These are phyloP conservation scores for Corythoichthys haematopterus DNA, from an alignment of 2,113 vertebrate species.

Conservation along the genomic window DNA sequence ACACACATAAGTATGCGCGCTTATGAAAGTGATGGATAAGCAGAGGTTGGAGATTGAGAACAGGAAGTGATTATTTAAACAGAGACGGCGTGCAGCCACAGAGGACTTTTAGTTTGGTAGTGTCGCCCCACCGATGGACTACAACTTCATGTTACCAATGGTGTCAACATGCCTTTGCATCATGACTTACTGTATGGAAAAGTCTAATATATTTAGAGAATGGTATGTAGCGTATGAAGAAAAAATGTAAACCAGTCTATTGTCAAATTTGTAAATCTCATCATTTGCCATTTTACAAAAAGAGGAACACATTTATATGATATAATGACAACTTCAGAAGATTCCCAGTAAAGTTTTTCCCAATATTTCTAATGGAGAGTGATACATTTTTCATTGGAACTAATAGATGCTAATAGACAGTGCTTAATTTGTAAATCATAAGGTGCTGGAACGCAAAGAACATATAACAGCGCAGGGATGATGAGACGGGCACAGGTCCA, in stretches of 20 bases:
- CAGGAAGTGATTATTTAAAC: slow-evolving; percentile 75
- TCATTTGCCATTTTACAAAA: too few species aligned
- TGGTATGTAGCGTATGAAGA: too few species aligned
- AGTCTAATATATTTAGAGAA: neutral
- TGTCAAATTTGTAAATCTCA: too few species aligned
- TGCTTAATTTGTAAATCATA: too few species aligned
- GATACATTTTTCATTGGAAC: neutral
- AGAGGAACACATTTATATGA: too few species aligned
- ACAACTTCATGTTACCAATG: slow-evolving; percentile 1
- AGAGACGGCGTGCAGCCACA: slow-evolving; percentile 51
- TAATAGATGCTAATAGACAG: neutral
- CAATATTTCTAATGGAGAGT: too few species aligned
- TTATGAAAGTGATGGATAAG: slow-evolving; percentile 64
- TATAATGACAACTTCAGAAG: too few species aligned
- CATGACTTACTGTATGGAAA: neutral
- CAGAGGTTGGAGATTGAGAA: slow-evolving; percentile 60
- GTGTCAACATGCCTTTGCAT: neutral
- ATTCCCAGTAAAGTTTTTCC: too few species aligned
- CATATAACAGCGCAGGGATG: too few species aligned
- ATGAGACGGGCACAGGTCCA: too few species aligned
- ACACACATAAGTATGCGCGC: slow-evolving; percentile 13
- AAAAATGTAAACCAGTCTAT: too few species aligned
- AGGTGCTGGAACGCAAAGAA: too few species aligned
- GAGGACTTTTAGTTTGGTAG: slow-evolving; percentile 10
- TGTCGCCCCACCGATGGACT: neutral